These are phyloP conservation scores for Epizoanthus ramosus DNA, from an alignment of 92 coral and sea anemone genomes.

Conservation along the genomic window DNA sequence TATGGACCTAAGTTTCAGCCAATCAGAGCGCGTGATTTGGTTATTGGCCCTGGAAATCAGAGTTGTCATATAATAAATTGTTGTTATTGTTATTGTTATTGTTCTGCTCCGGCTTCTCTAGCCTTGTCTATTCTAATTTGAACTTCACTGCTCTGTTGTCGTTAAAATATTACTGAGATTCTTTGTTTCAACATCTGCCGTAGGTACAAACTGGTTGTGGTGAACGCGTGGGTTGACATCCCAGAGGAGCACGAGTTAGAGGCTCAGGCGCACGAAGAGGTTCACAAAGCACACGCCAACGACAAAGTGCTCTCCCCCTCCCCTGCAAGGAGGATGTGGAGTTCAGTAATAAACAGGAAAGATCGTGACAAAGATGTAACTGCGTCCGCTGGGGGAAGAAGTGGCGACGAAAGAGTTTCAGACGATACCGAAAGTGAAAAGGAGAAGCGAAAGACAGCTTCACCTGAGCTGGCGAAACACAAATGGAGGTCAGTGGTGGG, in stretches of 20 bases:
- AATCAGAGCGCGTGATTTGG: no score
- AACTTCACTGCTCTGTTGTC: background rate
- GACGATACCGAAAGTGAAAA: background rate
- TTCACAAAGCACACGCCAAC: slow-evolving; percentile 71
- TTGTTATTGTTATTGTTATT: no score
- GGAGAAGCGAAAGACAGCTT: background rate
- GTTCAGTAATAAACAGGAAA: slow-evolving; percentile 48
- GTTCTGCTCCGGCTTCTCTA: no score
- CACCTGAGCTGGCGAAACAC: background rate
- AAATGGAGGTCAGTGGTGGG: slow-evolving; percentile 27
- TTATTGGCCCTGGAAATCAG: no score
- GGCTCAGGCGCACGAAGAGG: slow-evolving; percentile 71
- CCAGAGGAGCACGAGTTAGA: slow-evolving; percentile 95
- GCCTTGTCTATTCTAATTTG: background rate
- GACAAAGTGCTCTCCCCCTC: slow-evolving; percentile 55
- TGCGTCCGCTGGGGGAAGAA: background rate
- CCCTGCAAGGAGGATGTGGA: slow-evolving; percentile 72
- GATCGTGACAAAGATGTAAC: slow-evolving; percentile 33
- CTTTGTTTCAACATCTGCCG: background rate
- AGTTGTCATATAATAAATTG: no score
- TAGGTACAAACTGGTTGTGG: slow-evolving; percentile 86
- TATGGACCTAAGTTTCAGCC: no score
- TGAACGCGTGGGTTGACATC: slow-evolving; percentile 97
- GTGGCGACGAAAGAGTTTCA: background rate
- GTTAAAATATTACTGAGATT: no score